phyloP scores from a whole-genome alignment of 2,113 vertebrate genomes.

The Corapipo altera region DNA sequence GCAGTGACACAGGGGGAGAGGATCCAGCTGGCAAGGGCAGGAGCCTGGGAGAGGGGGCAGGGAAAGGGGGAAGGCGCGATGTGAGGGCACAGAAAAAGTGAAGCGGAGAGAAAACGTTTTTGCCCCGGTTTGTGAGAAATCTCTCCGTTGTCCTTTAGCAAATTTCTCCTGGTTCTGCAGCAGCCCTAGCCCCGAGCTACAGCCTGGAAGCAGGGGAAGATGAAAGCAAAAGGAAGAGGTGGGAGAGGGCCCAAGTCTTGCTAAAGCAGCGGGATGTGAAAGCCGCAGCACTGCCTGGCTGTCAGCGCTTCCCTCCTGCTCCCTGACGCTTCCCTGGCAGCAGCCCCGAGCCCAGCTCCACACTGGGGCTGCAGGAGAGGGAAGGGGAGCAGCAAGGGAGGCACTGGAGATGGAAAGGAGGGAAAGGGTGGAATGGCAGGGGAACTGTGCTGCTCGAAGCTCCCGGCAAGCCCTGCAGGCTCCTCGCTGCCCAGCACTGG shows the following conservation, averaged over 20 bases:
- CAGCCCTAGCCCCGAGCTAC: not conserved
- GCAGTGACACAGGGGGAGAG: not conserved
- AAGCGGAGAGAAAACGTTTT: not conserved
- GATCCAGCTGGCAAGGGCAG: not conserved
- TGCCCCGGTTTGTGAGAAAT: not conserved
- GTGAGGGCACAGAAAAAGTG: not conserved
- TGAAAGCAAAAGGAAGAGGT: not conserved
- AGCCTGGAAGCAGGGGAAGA: conserved; percentile 8
- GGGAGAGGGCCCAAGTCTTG: not conserved
- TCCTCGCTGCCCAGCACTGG: not conserved
- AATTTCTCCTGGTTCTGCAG: not conserved
- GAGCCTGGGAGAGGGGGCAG: not conserved
- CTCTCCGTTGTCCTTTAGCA: not conserved
- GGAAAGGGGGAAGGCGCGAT: not conserved
- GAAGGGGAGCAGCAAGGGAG: not conserved
- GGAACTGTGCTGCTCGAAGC: not conserved
- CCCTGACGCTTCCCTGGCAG: not conserved
- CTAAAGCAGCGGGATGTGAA: not conserved
- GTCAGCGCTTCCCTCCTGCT: not conserved
- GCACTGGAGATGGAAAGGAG: not conserved
- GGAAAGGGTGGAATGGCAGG: not conserved
- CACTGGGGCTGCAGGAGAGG: not conserved
- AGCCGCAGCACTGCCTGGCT: not conserved
- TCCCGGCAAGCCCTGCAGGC: not conserved
- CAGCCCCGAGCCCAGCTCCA: not conserved